Base-by-base conservation (phyloP, 2,797 vertebrate species). In the Oreonectes daqikongensis region DNA sequence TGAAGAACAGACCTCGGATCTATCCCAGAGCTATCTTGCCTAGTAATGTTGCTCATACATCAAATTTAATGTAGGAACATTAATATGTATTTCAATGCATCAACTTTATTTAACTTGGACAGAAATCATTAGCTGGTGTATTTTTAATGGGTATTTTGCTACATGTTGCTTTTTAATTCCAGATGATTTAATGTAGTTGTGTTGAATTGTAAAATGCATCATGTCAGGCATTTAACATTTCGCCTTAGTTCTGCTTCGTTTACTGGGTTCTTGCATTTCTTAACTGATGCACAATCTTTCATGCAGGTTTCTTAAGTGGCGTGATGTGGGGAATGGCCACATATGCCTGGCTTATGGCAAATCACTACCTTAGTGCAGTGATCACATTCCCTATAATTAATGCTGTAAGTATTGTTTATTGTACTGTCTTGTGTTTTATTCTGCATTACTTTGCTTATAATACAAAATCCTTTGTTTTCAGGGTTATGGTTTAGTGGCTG, bases 321-420 rank as follows among this genome's bases (percentile, higher is more conserved):
- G 18, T 92, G 44, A 94, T 98, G 83, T 98, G 95, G 96, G 87
- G 92, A 0, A 69, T 94, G 40, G 95, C 90, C 6, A 94, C 88
- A 53, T 97, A 95, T 88, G 94, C 92, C 85, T 98, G 95, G 94
- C 94, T 95, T 85, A 65, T 96, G 69, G 95, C 95, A 50, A 96
- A 95, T 87, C 90, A 89, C 78, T 94, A 93, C 85, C 91, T 97
- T 72, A 95, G 93, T 64, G 87, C 94, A 0, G 93, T 94, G 9
- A 77, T 96, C 87, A 95, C 94, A 68, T 96, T 94, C 81, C 95
- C 96, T 3, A 93, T 96, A 52, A 92, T 96, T 82, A 95, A 91
- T 4, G 92, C 94, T 11, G 95, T 97, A 87, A 96, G 95, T 96
- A 69, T 9, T 20, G 55, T 18, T 26, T 7, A 46, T 35, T 28